Conservation (phyloP, 2,797 vertebrate species). For the Pipistrellus kuhlii region DNA sequence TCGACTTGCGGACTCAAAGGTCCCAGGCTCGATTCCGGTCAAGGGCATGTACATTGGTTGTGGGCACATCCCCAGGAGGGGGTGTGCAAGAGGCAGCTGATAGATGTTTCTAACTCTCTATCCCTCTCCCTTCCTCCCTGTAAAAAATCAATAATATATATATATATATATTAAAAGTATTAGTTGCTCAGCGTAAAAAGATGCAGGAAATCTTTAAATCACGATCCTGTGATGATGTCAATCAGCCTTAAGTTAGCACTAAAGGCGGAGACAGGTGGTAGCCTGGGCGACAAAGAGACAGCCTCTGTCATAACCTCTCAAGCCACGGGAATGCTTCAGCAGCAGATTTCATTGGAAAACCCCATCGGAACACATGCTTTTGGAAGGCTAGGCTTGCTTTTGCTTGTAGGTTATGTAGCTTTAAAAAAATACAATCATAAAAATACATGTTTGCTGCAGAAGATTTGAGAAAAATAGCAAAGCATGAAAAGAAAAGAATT, state of each 20-base stretch:
- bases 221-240: not conserved
- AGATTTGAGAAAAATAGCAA: not conserved
- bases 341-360: not conserved
- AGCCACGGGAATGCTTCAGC: not conserved
- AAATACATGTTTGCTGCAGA: not conserved
- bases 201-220: not conserved
- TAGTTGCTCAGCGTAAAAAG: not conserved
- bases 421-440: not conserved
- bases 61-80: no score
- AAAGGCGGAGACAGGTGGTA: not conserved
- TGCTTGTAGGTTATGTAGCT: not conserved
- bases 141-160: no score
- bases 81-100: no score
- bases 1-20: no score
- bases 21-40: no score
- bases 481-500: constrained; percentile 12
- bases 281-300: not conserved
- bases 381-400: not conserved
- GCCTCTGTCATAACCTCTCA: not conserved
- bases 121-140: no score
- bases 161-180: not conserved
- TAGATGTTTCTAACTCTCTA: no score
- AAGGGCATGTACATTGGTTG: no score
- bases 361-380: not conserved
- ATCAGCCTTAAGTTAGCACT: not conserved